Conservation (phyloP, 2,888 invertebrate species). For the Teleogryllus oceanicus region DNA sequence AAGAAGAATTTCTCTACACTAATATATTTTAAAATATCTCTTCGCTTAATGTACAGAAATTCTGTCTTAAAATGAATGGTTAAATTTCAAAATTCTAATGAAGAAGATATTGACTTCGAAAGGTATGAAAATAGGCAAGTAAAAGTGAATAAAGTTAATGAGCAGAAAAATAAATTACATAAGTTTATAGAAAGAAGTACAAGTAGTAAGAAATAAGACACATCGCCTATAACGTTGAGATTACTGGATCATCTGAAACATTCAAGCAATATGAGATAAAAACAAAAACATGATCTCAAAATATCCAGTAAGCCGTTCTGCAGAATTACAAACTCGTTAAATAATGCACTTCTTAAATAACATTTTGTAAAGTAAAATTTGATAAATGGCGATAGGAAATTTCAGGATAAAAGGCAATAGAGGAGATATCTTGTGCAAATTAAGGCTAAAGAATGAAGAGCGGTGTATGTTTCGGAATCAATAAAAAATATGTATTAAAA, state of each 20-base stretch:
- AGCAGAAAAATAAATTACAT: neutral
- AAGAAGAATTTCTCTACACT: conserved; percentile 11
- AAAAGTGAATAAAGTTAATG: neutral
- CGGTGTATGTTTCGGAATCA: too few species aligned
- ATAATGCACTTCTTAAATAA: too few species aligned
- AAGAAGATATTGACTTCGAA: neutral
- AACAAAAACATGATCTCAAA: neutral
- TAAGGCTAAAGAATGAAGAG: too few species aligned
- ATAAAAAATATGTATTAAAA: too few species aligned
- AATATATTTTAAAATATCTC: neutral
- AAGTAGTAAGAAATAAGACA: neutral
- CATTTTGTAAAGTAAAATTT: too few species aligned
- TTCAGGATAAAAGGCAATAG: too few species aligned
- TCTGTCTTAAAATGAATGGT: neutral
- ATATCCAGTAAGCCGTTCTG: too few species aligned
- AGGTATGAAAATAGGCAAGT: neutral
- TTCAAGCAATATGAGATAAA: neutral
- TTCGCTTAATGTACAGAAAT: neutral
- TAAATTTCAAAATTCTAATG: neutral
- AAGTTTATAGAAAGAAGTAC: neutral
- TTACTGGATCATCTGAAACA: neutral
- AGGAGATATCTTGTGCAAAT: too few species aligned
- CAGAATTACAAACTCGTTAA: too few species aligned
- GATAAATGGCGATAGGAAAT: too few species aligned
- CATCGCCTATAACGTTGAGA: neutral